Evolutionary conservation across 2,888 invertebrate genomes (phyloP), one percentile per base, ranked within the genome.

Genomic region (Aphelenchoides bicaudatus): DNA sequence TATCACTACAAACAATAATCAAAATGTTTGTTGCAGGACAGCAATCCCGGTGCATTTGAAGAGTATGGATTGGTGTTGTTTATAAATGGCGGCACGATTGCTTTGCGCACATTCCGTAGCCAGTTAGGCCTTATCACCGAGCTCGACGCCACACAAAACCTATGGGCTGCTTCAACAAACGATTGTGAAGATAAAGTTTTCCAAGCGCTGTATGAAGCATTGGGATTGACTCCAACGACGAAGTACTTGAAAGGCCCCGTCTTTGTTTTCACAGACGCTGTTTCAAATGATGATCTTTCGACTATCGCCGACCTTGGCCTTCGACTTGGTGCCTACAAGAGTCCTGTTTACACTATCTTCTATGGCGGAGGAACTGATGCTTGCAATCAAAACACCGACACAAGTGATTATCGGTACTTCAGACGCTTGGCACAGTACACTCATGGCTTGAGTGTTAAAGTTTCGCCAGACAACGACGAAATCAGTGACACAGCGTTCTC

Each of bases 101-200:
- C n/a, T n/a, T n/a, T n/a, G n/a, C n/a, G n/a, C n/a, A n/a, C n/a
- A n/a, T n/a, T n/a, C n/a, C n/a, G n/a, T n/a, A n/a, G n/a, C 23
- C 43, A 34, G 16, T 34, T 13, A 13, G 16, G 34, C 34, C 34
- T 16, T 34, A 34, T 34, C 34, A n/a, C 6, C 39, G 13, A 4
- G 16, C 51, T 27, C 16, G 49, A 51, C 1, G 13, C 19, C 23
- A 25, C 3, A 23, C 25, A 43, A 47, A n/a, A 49, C 49, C 31
- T 28, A 19, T 19, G 10, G 38, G 46, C 5, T 16, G 23, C 29
- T 8, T n/a, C n/a, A n/a, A 5, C 5, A 13, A 66, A 58, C 6
- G 65, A 67, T 34, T 70, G 70, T 56, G 59, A 60, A 39, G 70
- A 70, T 46, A 58, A 64, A 8, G 39, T 67, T 13, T 34, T 70